Percentiles rank a stretch among this genome's conserved stretches.
phyloP scores from a whole-genome alignment of 2,888 invertebrate species.

The Limnephilus lunatus region DNA sequence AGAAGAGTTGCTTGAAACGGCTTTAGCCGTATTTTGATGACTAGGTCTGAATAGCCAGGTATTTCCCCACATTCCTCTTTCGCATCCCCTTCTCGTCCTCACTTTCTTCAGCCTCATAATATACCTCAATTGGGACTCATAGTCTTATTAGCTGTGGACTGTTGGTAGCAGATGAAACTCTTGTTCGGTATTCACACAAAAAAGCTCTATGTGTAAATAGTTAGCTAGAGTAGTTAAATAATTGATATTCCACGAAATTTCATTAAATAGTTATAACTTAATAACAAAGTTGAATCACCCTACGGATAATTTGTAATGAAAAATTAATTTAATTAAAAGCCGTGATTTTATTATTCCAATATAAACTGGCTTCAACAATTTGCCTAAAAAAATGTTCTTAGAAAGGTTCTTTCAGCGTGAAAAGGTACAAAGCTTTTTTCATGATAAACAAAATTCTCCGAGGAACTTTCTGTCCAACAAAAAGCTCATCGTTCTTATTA shows the following conservation, averaged over 20 bases:
- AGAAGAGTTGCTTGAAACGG: no score
- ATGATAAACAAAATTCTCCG: background rate
- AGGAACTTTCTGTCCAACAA: background rate
- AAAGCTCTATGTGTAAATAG: no score
- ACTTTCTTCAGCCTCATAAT: background rate
- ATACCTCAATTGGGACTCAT: no score
- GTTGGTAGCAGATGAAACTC: no score
- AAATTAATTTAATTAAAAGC: no score
- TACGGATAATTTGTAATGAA: background rate
- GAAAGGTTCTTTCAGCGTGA: background rate
- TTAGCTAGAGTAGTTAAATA: no score
- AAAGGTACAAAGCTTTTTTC: background rate
- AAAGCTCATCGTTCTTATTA: background rate
- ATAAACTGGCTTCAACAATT: background rate
- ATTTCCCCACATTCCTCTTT: background rate
- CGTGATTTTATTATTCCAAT: background rate
- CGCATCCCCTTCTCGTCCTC: no score
- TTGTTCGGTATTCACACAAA: no score
- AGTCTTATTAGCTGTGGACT: no score
- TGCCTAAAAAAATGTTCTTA: background rate
- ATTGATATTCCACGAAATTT: background rate
- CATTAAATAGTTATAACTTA: background rate
- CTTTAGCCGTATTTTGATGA: background rate
- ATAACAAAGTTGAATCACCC: background rate
- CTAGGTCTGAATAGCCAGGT: background rate